Evolutionary conservation across 2,797 vertebrate genomes (phyloP), one percentile per base, ranked within the genome.

Genomic region (Carapus acus): DNA sequence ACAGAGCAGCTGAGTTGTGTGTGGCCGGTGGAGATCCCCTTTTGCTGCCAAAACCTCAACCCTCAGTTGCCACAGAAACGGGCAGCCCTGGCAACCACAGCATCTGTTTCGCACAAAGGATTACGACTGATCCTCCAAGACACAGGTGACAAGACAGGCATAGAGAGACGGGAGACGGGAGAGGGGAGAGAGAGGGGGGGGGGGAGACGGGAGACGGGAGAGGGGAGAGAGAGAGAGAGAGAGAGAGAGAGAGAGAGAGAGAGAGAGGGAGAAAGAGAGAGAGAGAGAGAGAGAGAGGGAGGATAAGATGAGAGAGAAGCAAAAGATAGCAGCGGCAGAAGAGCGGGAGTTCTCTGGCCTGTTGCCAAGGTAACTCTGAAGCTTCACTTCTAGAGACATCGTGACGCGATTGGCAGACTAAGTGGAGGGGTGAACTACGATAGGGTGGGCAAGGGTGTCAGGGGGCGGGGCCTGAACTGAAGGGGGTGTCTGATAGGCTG

Each of bases 291-390:
- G n/a, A n/a, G n/a, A n/a, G n/a, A n/a, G n/a, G n/a, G n/a, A n/a
- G n/a, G n/a, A n/a, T n/a, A n/a, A n/a, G 33, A 34, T 27, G 21
- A 67, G 29, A 58, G 67, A 73, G 62, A 67, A 62, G 69, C 14
- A 34, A 47, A 16, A 47, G 27, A 47, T 36, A 45, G 57, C 45
- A 19, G 42, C 1, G 40, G 43, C 42, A 36, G 9, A 65, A 74
- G 42, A 69, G 67, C 74, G 33, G 36, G 70, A 55, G 73, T 79
- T 73, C 69, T 80, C 84, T 87, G 85, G 85, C 84, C 77, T 88
- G 87, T 89, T 89, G 87, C 87, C 86, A 89, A 78, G 88, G 88
- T 84, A 86, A 89, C 87, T 84, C 64, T 67, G 57, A 78, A 64
- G 67, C 71, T 71, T 78, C 58, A 8, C 58, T 77, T 67, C 48